Conservation (phyloP, 2,888 invertebrate species). For the Cheilosia variabilis region DNA sequence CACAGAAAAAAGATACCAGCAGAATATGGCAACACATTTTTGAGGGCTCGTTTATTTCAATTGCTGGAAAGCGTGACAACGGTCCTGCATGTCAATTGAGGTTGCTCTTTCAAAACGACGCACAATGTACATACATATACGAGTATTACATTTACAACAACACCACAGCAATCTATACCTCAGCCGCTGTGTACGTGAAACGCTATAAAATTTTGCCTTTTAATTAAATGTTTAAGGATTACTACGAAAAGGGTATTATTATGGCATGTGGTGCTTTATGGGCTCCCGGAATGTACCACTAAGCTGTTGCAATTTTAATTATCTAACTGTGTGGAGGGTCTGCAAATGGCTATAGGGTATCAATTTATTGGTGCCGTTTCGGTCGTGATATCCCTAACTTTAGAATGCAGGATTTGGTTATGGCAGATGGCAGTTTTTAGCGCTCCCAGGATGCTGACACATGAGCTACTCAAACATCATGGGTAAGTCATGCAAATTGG, state of each 20-base stretch:
- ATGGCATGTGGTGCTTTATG: constrained; percentile 11
- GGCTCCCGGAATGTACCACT: constrained; percentile 2
- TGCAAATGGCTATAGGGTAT: background rate
- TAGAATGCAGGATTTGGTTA: no score
- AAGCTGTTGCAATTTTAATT: constrained; percentile 25
- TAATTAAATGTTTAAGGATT: constrained; percentile 50
- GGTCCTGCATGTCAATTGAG: constrained; percentile 59
- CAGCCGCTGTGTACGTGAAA: background rate
- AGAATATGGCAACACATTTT: constrained; percentile 43
- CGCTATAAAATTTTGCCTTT: constrained; percentile 9
- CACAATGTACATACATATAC: constrained; percentile 22
- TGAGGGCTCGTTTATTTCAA: constrained; percentile 55
- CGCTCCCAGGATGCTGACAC: no score
- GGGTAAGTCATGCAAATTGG: no score
- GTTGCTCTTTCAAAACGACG: constrained; percentile 40
- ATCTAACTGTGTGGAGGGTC: background rate
- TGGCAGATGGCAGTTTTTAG: no score
- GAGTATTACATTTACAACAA: constrained; percentile 13
- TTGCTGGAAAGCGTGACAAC: constrained; percentile 57
- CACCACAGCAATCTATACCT: background rate
- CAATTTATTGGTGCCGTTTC: no score
- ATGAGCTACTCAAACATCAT: no score
- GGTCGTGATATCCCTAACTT: no score
- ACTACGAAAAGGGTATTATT: constrained; percentile 1
- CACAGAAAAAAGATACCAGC: background rate